These are phyloP conservation scores for Drosophila novamexicana DNA, from an alignment of 1,140 invertebrate genomes.

Conservation along the genomic window DNA sequence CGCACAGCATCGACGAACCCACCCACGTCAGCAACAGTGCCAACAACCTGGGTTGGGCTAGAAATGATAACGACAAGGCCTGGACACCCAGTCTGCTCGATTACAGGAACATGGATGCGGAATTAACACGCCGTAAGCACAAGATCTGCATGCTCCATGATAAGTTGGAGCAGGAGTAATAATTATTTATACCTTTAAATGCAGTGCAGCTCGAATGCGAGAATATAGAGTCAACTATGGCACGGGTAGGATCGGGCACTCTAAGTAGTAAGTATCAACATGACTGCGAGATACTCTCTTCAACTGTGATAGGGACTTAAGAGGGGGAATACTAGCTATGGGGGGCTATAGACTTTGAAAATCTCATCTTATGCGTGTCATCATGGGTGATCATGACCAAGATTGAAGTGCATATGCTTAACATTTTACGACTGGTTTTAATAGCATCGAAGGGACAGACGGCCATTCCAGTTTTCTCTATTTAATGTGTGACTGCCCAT, in stretches of 20 bases:
- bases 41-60: not conserved
- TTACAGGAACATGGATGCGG: conserved; percentile 10
- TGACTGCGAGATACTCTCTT: too few relatives aligned
- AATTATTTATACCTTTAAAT: not conserved
- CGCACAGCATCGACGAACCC: not conserved
- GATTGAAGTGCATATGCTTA: not conserved
- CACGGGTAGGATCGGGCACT: not conserved
- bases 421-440: too few relatives aligned
- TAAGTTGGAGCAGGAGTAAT: not conserved
- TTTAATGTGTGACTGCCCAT: too few relatives aligned
- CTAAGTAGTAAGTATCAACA: not conserved
- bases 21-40: too few relatives aligned
- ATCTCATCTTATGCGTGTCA: not conserved
- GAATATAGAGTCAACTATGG: conserved; percentile 7
- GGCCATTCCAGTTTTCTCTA: too few relatives aligned
- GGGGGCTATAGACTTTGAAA: too few relatives aligned
- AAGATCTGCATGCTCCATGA: not conserved
- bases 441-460: too few relatives aligned
- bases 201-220: conserved; percentile 22
- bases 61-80: conserved; percentile 27
- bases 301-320: too few relatives aligned
- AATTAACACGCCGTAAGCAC: conserved; percentile 24
- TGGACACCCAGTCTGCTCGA: conserved; percentile 5
- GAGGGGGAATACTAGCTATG: too few relatives aligned
- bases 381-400: too few relatives aligned